Conservation (phyloP, 2,888 invertebrate genomes). For the Melanotus villosus region DNA sequence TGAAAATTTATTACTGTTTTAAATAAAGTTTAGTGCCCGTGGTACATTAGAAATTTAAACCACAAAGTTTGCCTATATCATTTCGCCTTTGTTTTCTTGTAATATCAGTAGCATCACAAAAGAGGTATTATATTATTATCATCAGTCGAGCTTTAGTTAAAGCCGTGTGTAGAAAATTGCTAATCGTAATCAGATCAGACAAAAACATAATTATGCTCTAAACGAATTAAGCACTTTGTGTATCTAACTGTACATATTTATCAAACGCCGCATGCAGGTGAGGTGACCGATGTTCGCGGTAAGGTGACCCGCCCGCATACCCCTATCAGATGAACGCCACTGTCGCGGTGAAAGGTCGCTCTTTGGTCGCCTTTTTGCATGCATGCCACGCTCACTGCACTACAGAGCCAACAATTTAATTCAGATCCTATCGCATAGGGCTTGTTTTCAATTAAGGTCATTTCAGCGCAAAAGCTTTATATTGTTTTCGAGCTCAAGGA, state of each 20-base stretch:
- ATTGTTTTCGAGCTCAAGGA: slow-evolving; percentile 40
- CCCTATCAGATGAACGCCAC: slow-evolving; percentile 55
- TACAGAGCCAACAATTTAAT: slow-evolving; percentile 57
- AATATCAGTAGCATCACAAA: too few relatives aligned
- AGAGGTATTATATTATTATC: too few relatives aligned
- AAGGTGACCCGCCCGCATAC: slow-evolving; percentile 56
- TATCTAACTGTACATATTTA: slow-evolving; percentile 22
- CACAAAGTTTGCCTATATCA: too few relatives aligned
- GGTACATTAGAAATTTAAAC: too few relatives aligned
- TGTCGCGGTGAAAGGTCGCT: slow-evolving; percentile 55
- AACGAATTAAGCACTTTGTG: slow-evolving; percentile 6
- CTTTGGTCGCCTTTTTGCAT: slow-evolving; percentile 54
- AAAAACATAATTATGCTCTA: background rate
- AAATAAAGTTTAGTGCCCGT: too few relatives aligned
- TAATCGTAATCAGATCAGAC: background rate
- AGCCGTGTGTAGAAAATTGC: too few relatives aligned
- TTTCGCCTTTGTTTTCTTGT: too few relatives aligned
- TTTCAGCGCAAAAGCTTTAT: slow-evolving; percentile 48
- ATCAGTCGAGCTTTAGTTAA: too few relatives aligned
- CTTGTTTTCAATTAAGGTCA: slow-evolving; percentile 64
- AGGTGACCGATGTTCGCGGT: slow-evolving; percentile 50
- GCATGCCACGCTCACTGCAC: slow-evolving; percentile 56
- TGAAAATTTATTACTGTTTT: too few relatives aligned
- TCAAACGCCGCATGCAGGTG: slow-evolving; percentile 52
- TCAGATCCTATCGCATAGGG: slow-evolving; percentile 58